Conservation (phyloP, 1,140 invertebrate genomes). For the Uloborus diversus region DNA sequence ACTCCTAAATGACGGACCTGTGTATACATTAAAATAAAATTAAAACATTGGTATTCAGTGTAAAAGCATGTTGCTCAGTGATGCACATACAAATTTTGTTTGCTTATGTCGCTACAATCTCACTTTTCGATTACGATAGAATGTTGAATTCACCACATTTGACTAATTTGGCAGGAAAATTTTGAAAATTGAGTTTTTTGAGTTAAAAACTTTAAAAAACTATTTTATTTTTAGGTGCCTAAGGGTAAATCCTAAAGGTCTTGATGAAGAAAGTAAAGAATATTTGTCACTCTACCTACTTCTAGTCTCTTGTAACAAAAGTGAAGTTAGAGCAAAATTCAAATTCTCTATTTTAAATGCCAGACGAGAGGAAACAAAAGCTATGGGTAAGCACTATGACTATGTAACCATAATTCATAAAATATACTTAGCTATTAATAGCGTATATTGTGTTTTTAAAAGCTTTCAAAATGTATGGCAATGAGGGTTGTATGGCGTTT, state of each 20-base stretch:
- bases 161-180: neutral
- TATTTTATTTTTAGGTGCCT: conserved; percentile 92
- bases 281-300: conserved; percentile 98
- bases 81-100: neutral
- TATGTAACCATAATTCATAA: too few relatives aligned
- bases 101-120: neutral
- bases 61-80: neutral
- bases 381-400: conserved; percentile 84
- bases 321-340: conserved; percentile 99
- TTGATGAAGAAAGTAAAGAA: conserved; percentile 99
- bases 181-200: neutral
- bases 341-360: conserved; percentile 99
- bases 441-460: too few relatives aligned
- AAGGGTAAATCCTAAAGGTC: conserved; percentile 98
- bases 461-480: too few relatives aligned
- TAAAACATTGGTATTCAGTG: neutral
- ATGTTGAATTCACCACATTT: neutral
- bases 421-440: too few relatives aligned
- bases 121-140: neutral
- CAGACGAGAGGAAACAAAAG: conserved; percentile 99
- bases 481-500: too few relatives aligned
- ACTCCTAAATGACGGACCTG: too few relatives aligned
- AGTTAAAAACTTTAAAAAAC: neutral
- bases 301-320: conserved; percentile 99
- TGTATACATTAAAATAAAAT: too few relatives aligned